Percentiles rank a stretch among this genome's conserved stretches.
phyloP scores from a whole-genome alignment of 2,113 vertebrate genomes.

The Bagarius yarrelli region DNA sequence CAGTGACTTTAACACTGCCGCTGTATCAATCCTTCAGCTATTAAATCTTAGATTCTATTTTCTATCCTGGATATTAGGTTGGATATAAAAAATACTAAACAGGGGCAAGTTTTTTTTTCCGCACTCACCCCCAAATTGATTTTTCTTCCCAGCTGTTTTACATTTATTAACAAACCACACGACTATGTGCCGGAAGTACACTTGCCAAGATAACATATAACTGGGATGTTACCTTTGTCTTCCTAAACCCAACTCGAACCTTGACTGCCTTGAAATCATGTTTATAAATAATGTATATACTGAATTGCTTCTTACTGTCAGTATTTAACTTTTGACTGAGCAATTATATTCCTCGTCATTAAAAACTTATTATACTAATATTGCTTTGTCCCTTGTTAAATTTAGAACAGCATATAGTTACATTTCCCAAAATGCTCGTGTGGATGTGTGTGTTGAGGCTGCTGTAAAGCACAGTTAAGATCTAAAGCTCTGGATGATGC shows the following conservation, averaged over 20 bases:
- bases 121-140: neutral
- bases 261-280: neutral
- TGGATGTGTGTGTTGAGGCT: neutral
- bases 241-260: neutral
- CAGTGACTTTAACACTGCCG: neutral
- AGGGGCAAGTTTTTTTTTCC: neutral
- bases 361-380: conserved; percentile 5
- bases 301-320: neutral
- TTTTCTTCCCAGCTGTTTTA: neutral
- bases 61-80: neutral
- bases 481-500: neutral
- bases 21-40: neutral
- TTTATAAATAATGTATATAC: neutral
- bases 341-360: no score
- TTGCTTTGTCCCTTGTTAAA: neutral
- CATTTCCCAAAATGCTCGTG: neutral
- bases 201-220: neutral
- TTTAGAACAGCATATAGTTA: neutral
- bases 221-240: neutral
- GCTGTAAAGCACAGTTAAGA: neutral
- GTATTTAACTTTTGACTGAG: neutral
- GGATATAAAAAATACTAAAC: neutral
- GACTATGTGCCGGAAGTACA: neutral
- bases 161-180: neutral
- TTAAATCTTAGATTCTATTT: neutral